These are phyloP conservation scores for Glaucomys volans DNA, from an alignment of 2,113 vertebrate genomes.

Conservation along the genomic window DNA sequence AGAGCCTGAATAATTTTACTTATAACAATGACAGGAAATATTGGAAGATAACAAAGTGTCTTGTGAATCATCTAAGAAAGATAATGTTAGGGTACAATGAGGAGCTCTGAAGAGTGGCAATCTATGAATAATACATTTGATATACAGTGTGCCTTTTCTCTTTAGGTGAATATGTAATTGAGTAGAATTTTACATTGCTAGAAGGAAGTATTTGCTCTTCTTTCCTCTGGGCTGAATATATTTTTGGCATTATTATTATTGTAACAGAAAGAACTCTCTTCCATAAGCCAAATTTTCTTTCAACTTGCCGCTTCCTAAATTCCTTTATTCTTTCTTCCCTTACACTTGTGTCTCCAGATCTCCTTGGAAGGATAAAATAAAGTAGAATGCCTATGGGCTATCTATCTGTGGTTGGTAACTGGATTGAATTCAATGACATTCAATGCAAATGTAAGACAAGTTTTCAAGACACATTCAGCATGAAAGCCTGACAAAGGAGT, in stretches of 20 bases:
- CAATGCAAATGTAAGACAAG: not conserved
- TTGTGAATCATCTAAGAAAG: constrained; percentile 59
- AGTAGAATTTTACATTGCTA: constrained; percentile 55
- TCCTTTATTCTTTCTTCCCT: constrained; percentile 34
- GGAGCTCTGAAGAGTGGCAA: constrained; percentile 51
- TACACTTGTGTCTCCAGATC: not conserved
- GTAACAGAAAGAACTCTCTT: constrained; percentile 24
- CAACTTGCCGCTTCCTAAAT: constrained; percentile 45
- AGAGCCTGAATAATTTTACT: constrained; percentile 58
- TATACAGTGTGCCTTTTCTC: not conserved
- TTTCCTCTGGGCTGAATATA: not conserved
- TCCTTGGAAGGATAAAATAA: constrained; percentile 47
- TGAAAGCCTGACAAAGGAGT: constrained; percentile 21
- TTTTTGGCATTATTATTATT: constrained; percentile 30
- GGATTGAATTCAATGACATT: constrained; percentile 9
- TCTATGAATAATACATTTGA: constrained; percentile 61
- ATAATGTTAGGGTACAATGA: constrained; percentile 51
- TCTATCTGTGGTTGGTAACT: not conserved
- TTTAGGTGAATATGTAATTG: constrained; percentile 41
- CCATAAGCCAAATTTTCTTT: constrained; percentile 28
- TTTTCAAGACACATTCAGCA: not conserved
- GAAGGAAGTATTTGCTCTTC: not conserved
- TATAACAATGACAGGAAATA: constrained; percentile 67
- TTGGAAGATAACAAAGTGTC: constrained; percentile 52
- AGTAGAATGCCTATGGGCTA: not conserved